phyloP scores from a whole-genome alignment of 1,140 invertebrate genomes.

The Meloidogyne hapla region DNA sequence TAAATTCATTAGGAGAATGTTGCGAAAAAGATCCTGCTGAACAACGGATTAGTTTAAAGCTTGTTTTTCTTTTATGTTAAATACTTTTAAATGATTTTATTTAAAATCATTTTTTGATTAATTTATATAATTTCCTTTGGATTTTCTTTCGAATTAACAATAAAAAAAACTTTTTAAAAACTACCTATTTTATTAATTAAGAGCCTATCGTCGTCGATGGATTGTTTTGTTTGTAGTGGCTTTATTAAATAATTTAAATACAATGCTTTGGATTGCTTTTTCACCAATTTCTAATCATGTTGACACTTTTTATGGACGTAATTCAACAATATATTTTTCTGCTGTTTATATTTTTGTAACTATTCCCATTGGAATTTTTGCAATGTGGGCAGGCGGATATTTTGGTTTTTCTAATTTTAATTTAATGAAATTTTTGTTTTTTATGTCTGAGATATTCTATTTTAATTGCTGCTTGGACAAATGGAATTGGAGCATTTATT shows the following conservation, averaged over 20 bases:
- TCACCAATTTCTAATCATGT: conserved; percentile 53
- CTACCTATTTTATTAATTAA: too few species aligned
- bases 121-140: conserved; percentile 10
- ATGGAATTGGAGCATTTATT: conserved; percentile 49
- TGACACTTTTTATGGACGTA: conserved; percentile 41
- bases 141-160: background rate
- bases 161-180: background rate
- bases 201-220: conserved; percentile 54
- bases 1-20: conserved; percentile 28
- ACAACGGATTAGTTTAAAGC: conserved; percentile 37
- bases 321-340: conserved; percentile 44
- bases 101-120: conserved; percentile 28
- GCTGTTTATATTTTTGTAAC: conserved; percentile 48
- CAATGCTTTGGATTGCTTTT: conserved; percentile 51
- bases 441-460: conserved; percentile 44
- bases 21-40: conserved; percentile 39
- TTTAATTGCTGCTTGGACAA: conserved; percentile 52
- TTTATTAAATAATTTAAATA: conserved; percentile 48
- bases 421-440: background rate
- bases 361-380: conserved; percentile 50
- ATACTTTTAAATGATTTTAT: too few species aligned
- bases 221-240: conserved; percentile 49
- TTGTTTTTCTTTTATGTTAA: background rate
- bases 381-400: conserved; percentile 53
- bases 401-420: conserved; percentile 26